Percentiles rank a stretch among this genome's conserved stretches.
Evolutionary conservation across 2,797 vertebrate species (phyloP).

Genomic region (Trichosurus vulpecula): DNA sequence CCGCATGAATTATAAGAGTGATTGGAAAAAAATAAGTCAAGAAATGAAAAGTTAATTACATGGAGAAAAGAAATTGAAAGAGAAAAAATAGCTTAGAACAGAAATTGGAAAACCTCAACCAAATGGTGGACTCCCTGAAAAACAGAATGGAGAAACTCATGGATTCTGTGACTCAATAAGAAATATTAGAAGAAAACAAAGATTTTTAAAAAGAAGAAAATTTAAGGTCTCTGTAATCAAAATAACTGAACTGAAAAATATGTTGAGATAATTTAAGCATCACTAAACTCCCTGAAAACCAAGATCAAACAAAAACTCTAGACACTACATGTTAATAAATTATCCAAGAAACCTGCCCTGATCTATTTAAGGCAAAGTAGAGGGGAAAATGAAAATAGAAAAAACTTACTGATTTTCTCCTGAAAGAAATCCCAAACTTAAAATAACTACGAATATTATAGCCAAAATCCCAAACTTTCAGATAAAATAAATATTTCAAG

Average conservation of each 20-base stretch:
- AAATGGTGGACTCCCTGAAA: not conserved
- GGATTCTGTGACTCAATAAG: not conserved
- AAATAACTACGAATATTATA: not conserved
- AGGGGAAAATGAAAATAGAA: not conserved
- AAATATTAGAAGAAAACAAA: not conserved
- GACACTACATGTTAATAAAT: not conserved
- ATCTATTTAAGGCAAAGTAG: not conserved
- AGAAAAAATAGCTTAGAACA: not conserved
- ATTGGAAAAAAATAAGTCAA: not conserved
- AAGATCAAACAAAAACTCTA: not conserved
- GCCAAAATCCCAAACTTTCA: not conserved
- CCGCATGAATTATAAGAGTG: not conserved
- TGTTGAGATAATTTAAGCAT: not conserved
- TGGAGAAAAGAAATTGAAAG: not conserved
- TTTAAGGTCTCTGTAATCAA: not conserved
- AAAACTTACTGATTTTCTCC: not conserved
- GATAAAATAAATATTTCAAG: not conserved
- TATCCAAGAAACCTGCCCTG: not conserved
- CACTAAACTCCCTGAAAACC: not conserved
- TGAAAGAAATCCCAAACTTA: not conserved
- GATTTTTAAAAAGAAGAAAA: not conserved
- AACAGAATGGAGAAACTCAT: not conserved
- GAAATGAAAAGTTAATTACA: not conserved
- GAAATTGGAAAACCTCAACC: not conserved
- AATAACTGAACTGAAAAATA: not conserved